phyloP scores from a whole-genome alignment of 2,113 vertebrate species.

The Argyrosomus japonicus region DNA sequence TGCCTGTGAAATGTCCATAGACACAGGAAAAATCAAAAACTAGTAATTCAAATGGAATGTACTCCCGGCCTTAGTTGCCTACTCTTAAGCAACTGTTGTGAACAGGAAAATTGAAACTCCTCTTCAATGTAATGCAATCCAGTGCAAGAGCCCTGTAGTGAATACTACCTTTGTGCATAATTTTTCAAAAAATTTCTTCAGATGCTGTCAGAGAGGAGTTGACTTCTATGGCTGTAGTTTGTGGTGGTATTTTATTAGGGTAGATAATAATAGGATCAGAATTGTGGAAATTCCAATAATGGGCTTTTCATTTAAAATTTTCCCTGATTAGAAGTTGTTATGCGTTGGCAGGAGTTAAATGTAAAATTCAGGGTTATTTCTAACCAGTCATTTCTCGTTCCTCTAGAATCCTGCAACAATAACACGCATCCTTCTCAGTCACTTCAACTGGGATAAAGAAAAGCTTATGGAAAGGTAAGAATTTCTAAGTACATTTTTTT shows the following conservation, averaged over 20 bases:
- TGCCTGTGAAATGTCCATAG: not conserved
- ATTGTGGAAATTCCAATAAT: not conserved
- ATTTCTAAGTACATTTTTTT: not conserved
- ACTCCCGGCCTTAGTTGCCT: too few species aligned
- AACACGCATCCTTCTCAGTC: slow-evolving; percentile 99
- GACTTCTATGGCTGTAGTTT: not conserved
- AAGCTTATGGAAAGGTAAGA: slow-evolving; percentile 99
- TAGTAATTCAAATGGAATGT: not conserved
- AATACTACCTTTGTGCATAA: not conserved
- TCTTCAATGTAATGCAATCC: not conserved
- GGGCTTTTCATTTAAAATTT: not conserved
- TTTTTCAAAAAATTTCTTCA: not conserved
- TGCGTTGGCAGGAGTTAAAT: not conserved
- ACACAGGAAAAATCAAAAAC: not conserved
- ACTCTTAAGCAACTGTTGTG: not conserved
- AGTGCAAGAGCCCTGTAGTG: not conserved
- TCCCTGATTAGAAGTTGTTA: not conserved
- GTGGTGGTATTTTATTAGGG: not conserved
- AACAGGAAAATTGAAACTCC: not conserved
- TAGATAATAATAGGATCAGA: not conserved
- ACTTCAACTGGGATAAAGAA: slow-evolving; percentile 99
- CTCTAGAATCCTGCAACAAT: slow-evolving; percentile 98
- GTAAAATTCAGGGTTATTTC: not conserved
- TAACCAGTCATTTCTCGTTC: slow-evolving; percentile 49
- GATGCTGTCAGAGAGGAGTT: not conserved